A percentile compares a stretch with the other conserved stretches of the same genome.
Conservation (phyloP, 2,888 invertebrate species). For the Petrolisthes cinctipes region DNA sequence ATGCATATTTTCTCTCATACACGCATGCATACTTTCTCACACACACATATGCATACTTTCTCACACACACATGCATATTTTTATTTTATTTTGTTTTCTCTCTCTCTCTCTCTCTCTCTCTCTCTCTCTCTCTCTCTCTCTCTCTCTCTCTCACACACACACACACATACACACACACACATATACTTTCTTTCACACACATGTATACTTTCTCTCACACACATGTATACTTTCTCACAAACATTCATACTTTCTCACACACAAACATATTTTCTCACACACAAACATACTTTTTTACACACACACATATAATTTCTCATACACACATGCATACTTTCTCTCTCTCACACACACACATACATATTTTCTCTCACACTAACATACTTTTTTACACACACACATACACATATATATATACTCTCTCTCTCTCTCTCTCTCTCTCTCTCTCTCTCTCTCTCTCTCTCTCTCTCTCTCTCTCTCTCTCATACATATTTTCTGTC, state of each 20-base stretch:
- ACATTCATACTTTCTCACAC: neutral
- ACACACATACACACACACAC: neutral
- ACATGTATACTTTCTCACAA: neutral
- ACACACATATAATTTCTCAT: neutral
- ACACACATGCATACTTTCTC: neutral
- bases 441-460: neutral
- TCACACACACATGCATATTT: neutral
- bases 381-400: neutral
- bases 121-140: neutral
- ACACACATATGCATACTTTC: no score
- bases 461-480: neutral
- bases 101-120: neutral
- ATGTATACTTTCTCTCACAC: no score
- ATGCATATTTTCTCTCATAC: no score
- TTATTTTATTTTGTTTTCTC: neutral
- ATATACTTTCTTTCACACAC: no score
- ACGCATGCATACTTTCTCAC: no score
- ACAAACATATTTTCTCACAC: neutral
- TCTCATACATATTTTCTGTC: no score
- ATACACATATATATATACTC: neutral
- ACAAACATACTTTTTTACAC: neutral
- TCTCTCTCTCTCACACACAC: neutral
- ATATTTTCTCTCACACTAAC: neutral
- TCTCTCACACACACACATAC: neutral
- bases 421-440: neutral